Percentiles rank a stretch among this genome's conserved stretches.
Conservation (phyloP, 2,888 invertebrate species). For the Drosophila kuntzei region DNA sequence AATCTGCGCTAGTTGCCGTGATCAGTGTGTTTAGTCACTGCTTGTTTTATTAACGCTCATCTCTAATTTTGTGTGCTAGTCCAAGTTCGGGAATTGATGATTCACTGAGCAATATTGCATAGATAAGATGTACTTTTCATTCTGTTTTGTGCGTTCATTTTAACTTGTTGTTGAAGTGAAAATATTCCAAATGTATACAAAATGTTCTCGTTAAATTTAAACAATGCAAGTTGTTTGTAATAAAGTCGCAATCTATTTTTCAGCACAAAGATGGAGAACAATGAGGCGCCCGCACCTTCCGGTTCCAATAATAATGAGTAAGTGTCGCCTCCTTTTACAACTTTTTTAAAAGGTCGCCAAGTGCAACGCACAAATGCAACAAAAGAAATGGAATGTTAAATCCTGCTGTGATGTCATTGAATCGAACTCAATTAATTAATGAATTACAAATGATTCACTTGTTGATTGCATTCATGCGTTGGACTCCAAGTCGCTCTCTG, state of each 20-base stretch:
- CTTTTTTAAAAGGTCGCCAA: constrained; percentile 8
- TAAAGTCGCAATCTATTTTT: constrained; percentile 7
- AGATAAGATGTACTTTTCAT: constrained; percentile 66
- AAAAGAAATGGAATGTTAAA: not conserved
- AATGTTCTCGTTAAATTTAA: not conserved
- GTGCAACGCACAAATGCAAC: constrained; percentile 36
- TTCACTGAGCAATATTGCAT: constrained; percentile 55
- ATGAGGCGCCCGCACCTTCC: constrained; percentile 72
- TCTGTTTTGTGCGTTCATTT: constrained; percentile 31
- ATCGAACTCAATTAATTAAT: constrained; percentile 6
- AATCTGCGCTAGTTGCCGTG: not conserved
- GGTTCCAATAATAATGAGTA: constrained; percentile 76
- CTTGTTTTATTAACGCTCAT: constrained; percentile 24
- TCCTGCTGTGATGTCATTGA: constrained; percentile 28
- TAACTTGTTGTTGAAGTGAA: constrained; percentile 22
- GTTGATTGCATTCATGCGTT: constrained; percentile 38
- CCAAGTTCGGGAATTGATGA: constrained; percentile 49
- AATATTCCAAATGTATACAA: constrained; percentile 29
- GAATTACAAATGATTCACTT: constrained; percentile 13
- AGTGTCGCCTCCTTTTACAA: constrained; percentile 40
- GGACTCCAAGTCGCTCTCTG: constrained; percentile 19
- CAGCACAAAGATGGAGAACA: constrained; percentile 68
- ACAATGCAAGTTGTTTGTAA: constrained; percentile 34
- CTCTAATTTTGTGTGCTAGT: constrained; percentile 36
- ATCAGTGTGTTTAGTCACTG: constrained; percentile 24